Evolutionary conservation across 2,113 vertebrate genomes (phyloP).

Genomic region (Gymnogyps californianus): DNA sequence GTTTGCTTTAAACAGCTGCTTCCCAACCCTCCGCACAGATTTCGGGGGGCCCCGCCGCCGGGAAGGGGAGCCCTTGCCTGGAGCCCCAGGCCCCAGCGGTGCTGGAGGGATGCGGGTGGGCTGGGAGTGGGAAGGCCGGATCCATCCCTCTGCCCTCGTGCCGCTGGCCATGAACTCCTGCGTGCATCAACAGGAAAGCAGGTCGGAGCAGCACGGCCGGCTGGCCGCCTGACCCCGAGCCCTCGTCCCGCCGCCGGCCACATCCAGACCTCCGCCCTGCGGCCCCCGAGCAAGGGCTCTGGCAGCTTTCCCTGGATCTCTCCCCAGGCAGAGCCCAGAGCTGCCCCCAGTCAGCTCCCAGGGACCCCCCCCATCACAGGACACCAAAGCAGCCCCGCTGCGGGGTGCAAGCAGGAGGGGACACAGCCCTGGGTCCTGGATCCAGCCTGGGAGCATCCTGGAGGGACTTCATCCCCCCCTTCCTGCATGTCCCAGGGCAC

Average conservation of each 20-base stretch:
- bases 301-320: neutral
- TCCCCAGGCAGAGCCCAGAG: neutral
- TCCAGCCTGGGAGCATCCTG: neutral
- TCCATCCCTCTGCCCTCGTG: neutral
- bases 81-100: neutral
- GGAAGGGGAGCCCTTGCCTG: neutral
- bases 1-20: neutral
- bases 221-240: neutral
- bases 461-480: neutral
- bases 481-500: neutral
- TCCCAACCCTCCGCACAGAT: neutral
- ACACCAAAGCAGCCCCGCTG: neutral
- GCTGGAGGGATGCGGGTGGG: accelerated
- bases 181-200: neutral
- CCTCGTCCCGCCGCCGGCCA: neutral
- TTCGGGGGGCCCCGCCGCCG: accelerated
- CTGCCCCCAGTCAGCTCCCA: neutral
- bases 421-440: too few relatives aligned
- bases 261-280: neutral
- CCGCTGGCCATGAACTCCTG: neutral
- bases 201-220: neutral
- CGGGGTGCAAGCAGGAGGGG: neutral
- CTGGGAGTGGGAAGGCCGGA: neutral
- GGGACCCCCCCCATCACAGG: neutral
- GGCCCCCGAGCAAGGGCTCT: neutral